These are phyloP conservation scores for Dendropsophus ebraccatus DNA, from an alignment of 2,113 vertebrate genomes.

Conservation along the genomic window DNA sequence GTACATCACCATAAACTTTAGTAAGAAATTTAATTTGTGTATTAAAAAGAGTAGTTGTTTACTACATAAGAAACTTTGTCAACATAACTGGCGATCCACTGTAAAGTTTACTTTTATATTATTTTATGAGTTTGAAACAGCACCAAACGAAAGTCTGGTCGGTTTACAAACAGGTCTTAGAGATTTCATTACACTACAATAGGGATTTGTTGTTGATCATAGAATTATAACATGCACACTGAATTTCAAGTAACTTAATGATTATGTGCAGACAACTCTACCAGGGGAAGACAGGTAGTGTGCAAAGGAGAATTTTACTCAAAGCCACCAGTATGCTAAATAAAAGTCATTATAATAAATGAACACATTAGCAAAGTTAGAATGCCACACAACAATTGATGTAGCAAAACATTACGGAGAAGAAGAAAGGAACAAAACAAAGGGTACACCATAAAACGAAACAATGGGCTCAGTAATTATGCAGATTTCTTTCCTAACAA, in stretches of 20 bases:
- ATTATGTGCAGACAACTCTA: conserved; percentile 9
- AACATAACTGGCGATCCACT: not conserved
- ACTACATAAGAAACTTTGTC: not conserved
- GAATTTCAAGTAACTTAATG: conserved; percentile 32
- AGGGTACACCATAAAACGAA: conserved; percentile 21
- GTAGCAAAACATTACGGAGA: conserved; percentile 20
- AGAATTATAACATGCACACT: conserved; percentile 2
- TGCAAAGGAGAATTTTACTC: conserved; percentile 18
- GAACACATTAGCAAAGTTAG: conserved; percentile 11
- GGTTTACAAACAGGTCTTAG: not conserved
- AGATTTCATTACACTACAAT: conserved; percentile 12
- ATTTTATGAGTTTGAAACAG: conserved; percentile 20
- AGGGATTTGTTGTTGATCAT: conserved; percentile 29
- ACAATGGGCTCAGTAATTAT: conserved; percentile 37
- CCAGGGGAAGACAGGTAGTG: not conserved
- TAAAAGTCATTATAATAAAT: conserved; percentile 48
- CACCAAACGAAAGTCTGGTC: not conserved
- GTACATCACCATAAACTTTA: not conserved
- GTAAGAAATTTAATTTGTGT: not conserved
- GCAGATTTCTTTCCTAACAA: conserved; percentile 23
- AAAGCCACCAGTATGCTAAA: conserved; percentile 13
- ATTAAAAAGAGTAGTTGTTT: not conserved
- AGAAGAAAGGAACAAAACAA: conserved; percentile 3
- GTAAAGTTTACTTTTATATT: not conserved
- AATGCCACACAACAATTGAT: conserved; percentile 27